Evolutionary conservation across 1,140 invertebrate genomes (phyloP).

Genomic region (Propsilocerus akamusi): DNA sequence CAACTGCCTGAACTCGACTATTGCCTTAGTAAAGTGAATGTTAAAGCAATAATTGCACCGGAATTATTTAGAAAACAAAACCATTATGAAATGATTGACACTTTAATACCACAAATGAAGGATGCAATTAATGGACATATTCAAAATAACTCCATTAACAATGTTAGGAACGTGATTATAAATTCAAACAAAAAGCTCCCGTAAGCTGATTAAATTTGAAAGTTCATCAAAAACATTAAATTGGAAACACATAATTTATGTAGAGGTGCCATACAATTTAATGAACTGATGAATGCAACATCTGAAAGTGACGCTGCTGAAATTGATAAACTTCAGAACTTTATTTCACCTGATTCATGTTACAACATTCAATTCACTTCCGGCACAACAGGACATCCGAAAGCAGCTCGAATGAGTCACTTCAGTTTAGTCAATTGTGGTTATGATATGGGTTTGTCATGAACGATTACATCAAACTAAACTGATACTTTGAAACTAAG

Average conservation of each 20-base stretch:
- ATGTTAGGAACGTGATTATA: conserved; percentile 33
- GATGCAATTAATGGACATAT: conserved; percentile 20
- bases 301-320: conserved; percentile 13
- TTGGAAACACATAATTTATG: background rate
- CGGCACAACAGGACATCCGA: conserved; percentile 53
- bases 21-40: conserved; percentile 55
- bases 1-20: conserved; percentile 57
- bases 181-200: conserved; percentile 27
- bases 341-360: conserved; percentile 33
- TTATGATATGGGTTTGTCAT: background rate
- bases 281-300: conserved; percentile 30
- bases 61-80: conserved; percentile 44
- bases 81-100: conserved; percentile 46
- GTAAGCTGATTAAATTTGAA: background rate
- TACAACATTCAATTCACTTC: conserved; percentile 80
- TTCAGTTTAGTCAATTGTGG: conserved; percentile 25
- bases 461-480: no score
- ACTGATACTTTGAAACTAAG: no score
- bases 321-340: conserved; percentile 19
- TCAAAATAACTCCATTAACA: conserved; percentile 24
- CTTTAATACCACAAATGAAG: conserved; percentile 30
- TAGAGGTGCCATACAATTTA: conserved; percentile 34
- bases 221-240: background rate
- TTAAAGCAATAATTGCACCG: conserved; percentile 51
- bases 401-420: conserved; percentile 71